These are phyloP conservation scores for Thera obeliscata DNA, from an alignment of 2,888 invertebrate genomes.

Conservation along the genomic window DNA sequence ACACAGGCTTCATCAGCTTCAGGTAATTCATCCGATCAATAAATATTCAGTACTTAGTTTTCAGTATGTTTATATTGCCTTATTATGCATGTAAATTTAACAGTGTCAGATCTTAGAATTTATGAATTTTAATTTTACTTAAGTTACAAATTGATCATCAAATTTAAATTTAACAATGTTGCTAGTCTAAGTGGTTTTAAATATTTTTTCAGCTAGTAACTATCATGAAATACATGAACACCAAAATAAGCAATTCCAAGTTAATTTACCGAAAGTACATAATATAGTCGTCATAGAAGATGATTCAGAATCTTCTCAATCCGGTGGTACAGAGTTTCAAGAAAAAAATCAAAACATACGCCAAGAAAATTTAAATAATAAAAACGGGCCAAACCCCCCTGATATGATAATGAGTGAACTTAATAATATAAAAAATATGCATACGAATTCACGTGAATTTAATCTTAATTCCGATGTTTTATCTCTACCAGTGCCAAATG, in stretches of 20 bases:
- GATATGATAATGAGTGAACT: no score
- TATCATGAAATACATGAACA: not conserved
- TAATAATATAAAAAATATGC: not conserved
- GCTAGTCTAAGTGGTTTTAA: not conserved
- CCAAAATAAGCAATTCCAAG: conserved; percentile 4
- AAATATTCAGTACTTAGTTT: no score
- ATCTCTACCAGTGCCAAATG: not conserved
- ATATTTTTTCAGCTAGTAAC: conserved; percentile 11
- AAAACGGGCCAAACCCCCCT: not conserved
- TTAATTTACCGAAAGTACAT: conserved; percentile 13
- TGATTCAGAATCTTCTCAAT: conserved; percentile 12
- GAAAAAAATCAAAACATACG: not conserved
- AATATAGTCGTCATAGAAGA: conserved; percentile 11
- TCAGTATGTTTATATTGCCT: no score
- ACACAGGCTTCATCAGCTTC: not conserved
- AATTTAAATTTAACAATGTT: no score
- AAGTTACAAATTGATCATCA: no score
- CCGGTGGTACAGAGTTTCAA: conserved; percentile 6
- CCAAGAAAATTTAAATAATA: not conserved
- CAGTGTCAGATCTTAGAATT: no score
- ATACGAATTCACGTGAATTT: not conserved
- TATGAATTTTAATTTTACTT: no score
- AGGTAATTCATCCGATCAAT: conserved; percentile 1
- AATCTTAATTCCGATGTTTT: not conserved
- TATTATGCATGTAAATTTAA: no score